Base-by-base conservation (phyloP, 2,888 invertebrate species). In the Drosophila recens region DNA sequence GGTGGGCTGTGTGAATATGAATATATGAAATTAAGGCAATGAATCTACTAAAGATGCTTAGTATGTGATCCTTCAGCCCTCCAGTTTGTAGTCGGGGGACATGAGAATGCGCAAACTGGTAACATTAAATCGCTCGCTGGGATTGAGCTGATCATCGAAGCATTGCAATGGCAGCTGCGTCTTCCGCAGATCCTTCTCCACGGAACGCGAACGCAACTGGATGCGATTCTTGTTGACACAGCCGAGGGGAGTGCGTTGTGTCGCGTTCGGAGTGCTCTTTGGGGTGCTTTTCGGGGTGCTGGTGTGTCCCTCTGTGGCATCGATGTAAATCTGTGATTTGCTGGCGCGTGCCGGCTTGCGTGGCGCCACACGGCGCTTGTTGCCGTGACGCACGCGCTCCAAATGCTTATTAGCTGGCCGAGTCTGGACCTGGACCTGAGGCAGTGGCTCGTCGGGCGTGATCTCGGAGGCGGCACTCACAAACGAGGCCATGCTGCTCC, bases 181-280 rank as follows among this genome's bases (percentile, higher is more conserved):
- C 56, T 90, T 90, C 0, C 71, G 53, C 0, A 83, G 58, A 62
- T 87, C 75, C 63, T 82, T 83, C 30, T 91, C 91, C 9, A 83
- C 83, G 0, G 91, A 91, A 1, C 87, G 91, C 0, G 91, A 90
- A 33, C 90, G 90, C 8, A 89, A 46, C 43, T 90, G 85, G 0
- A 78, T 34, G 0, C 90, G 86, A 74, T 91, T 92, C 34, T 83
- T 90, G 3, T 89, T 90, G 0, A 92, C 86, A 38, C 91, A 90
- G 34, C 91, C 76, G 0, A 92, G 80, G 0, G 92, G 92, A 0
- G 92, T 91, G 10, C 92, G 90, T 49, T 85, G 11, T 61, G 70
- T n/a, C 42, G 67, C 27, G 4, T 66, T 53, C 1, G 87, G 66
- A 1, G 56, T 48, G 27, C 27, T 17, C 27, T 33, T 52, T 10